Evolutionary conservation across 2,888 invertebrate genomes (phyloP).

Genomic region (Ophioninae sp.): DNA sequence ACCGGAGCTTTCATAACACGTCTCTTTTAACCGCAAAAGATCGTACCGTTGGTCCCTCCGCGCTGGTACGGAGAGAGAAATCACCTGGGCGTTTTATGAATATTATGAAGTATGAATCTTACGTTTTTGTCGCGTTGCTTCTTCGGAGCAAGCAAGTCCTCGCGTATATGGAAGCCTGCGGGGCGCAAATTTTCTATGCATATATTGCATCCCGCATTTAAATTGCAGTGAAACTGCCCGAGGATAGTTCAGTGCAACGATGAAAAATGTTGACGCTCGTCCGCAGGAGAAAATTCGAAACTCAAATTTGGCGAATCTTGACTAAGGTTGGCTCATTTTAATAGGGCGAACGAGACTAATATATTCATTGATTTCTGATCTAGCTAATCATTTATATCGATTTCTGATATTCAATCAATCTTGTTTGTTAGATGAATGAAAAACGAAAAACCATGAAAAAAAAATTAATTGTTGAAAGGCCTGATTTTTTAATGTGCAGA

Average conservation of each 20-base stretch:
- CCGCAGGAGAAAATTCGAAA: neutral
- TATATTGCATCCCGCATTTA: neutral
- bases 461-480: no score
- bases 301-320: neutral
- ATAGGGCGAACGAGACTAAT: neutral
- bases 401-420: no score
- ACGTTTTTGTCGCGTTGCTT: constrained; percentile 27
- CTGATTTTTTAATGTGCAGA: no score
- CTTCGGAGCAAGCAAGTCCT: constrained; percentile 14
- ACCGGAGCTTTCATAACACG: constrained; percentile 48
- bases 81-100: constrained; percentile 54
- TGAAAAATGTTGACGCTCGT: neutral
- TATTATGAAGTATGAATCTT: constrained; percentile 60
- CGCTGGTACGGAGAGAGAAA: constrained; percentile 46
- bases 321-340: neutral
- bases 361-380: no score
- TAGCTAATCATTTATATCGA: no score
- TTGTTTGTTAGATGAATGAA: no score
- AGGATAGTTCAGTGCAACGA: neutral
- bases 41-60: constrained; percentile 51
- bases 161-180: constrained; percentile 18
- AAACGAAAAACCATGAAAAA: no score
- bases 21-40: constrained; percentile 47
- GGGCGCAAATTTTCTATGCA: neutral
- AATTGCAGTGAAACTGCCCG: neutral